Evolutionary conservation across 1,140 invertebrate species (phyloP).

Genomic region (Lethrus apterus): DNA sequence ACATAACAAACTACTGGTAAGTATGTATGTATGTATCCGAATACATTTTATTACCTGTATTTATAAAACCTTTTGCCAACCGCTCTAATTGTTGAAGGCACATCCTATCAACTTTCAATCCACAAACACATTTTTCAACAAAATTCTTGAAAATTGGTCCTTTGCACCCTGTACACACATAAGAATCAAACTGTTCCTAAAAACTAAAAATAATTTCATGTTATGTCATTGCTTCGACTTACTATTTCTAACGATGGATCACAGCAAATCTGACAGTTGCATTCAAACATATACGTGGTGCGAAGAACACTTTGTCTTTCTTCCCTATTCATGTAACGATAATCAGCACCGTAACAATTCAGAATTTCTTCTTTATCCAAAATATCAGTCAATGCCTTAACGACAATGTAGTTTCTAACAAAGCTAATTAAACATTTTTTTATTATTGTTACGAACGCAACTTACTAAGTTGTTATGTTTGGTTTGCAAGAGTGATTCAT

Average conservation of each 20-base stretch:
- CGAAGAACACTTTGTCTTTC: slow-evolving; percentile 29
- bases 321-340: slow-evolving; percentile 24
- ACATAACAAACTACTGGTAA: no score
- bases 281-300: slow-evolving; percentile 35
- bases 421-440: slow-evolving; percentile 26
- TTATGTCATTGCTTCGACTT: neutral
- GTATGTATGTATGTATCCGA: no score
- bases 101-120: neutral
- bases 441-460: slow-evolving; percentile 15
- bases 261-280: slow-evolving; percentile 33
- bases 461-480: slow-evolving; percentile 70
- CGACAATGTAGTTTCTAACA: slow-evolving; percentile 29
- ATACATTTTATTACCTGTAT: slow-evolving; percentile 1
- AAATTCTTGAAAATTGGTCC: neutral
- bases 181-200: slow-evolving; percentile 4
- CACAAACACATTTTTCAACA: slow-evolving; percentile 3
- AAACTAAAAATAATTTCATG: neutral
- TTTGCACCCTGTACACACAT: neutral
- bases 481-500: slow-evolving; percentile 89
- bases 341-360: slow-evolving; percentile 39
- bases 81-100: neutral
- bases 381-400: slow-evolving; percentile 36
- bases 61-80: neutral
- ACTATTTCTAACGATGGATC: slow-evolving; percentile 2
- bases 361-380: slow-evolving; percentile 34